phyloP scores from a whole-genome alignment of 2,797 vertebrate genomes.

The Philypnodon macrostomus region DNA sequence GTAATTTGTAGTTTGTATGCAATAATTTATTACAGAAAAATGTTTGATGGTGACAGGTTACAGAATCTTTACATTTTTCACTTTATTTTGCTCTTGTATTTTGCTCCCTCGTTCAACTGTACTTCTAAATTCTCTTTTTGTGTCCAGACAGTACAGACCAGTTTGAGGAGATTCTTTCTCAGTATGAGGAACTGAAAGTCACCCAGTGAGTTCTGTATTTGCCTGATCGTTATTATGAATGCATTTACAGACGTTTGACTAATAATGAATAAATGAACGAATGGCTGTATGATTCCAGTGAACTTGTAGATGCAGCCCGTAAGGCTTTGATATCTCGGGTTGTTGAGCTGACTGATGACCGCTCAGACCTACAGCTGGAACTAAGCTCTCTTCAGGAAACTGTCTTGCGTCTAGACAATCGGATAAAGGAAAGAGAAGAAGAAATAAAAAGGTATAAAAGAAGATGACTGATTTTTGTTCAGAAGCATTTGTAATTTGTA shows the following conservation, averaged over 20 bases:
- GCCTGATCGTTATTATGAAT: not conserved
- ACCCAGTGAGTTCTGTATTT: conserved; percentile 69
- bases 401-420: conserved; percentile 62
- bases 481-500: not conserved
- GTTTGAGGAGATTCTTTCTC: conserved; percentile 77
- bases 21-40: too few relatives aligned
- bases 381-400: conserved; percentile 69
- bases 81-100: not conserved
- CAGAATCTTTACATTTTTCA: too few relatives aligned
- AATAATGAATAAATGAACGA: not conserved
- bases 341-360: conserved; percentile 78
- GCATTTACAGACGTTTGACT: not conserved
- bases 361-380: conserved; percentile 71
- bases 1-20: too few relatives aligned
- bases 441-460: conserved; percentile 72
- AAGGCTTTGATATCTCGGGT: conserved; percentile 77
- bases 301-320: conserved; percentile 74
- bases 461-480: not conserved
- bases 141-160: conserved; percentile 70
- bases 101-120: not conserved
- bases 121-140: conserved; percentile 9
- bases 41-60: too few relatives aligned
- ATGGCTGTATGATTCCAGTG: conserved; percentile 48
- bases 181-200: conserved; percentile 81
- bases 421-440: conserved; percentile 77